Evolutionary conservation across 1,140 invertebrate genomes (phyloP), one percentile per base, ranked within the genome.

Genomic region (Papilio dardanus): DNA sequence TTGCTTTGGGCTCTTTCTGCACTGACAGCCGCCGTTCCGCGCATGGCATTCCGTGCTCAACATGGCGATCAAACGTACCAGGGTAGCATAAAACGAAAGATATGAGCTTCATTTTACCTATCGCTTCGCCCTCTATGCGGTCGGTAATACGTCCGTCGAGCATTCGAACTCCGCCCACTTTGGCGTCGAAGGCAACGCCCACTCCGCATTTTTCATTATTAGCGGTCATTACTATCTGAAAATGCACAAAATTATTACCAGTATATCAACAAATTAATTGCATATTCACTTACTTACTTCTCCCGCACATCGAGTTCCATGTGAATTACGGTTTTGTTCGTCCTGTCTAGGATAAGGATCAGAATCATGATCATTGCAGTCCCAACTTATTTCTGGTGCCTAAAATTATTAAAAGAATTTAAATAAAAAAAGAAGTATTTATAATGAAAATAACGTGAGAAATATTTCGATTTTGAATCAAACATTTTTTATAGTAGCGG

Each of bases 61-160:
- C 88, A 86, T 89, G 88, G 85, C 86, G 86, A 87, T 84, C 83
- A 82, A 81, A 83, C 75, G 33, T 84, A 90, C 83, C 68, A 90
- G 83, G 87, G 71, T 12, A 21, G n/a, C 81, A 89, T 85, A 79
- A 83, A 71, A 33, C 21, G 5, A 31, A 37, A 78, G 75, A 46
- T 71, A n/a, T 75, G n/a, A 62, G 50, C 54, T 14, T 74, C 75
- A 75, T 71, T 76, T 62, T 81, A 93, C 93, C 92, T 66, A 98
- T 93, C 8, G 96, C 96, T 84, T 96, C 96, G 7, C 97, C 97
- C 93, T 99, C 98, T 3, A 98, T 95, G 24, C 96, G 94, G 92
- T 99, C 98, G 76, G 97, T 98, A n/a, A 98, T 96, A 78, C 96
- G 94, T 7, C 98, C 98, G 89, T 99, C 98, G 76, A 99, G 95